A percentile compares a stretch with the other conserved stretches of the same genome.
Conservation (phyloP, 2,888 invertebrate genomes). For the Crepidodera aurea region DNA sequence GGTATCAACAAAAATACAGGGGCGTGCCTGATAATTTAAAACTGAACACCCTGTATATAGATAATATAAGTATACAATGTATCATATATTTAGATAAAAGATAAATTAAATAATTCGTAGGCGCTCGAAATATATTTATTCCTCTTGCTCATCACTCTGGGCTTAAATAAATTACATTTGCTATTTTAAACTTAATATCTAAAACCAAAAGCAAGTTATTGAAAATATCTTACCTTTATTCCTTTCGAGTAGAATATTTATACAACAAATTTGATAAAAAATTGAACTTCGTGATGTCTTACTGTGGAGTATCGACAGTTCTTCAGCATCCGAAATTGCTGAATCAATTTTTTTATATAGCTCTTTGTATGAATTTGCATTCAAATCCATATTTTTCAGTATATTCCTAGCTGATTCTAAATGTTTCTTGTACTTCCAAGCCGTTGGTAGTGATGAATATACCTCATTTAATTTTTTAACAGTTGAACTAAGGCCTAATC, state of each 20-base stretch:
- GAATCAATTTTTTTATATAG: conserved; percentile 58
- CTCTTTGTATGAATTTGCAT: conserved; percentile 49
- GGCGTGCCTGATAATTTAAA: no score
- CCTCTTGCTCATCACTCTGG: no score
- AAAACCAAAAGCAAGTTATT: no score
- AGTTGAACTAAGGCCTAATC: conserved; percentile 59
- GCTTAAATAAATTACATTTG: no score
- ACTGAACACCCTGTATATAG: no score
- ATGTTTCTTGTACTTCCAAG: background rate
- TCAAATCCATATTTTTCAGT: conserved; percentile 53
- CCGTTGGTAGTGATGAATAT: background rate
- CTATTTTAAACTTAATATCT: no score
- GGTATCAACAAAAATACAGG: no score
- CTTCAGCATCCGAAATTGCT: conserved; percentile 45
- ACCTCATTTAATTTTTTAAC: conserved; percentile 42
- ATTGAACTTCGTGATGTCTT: conserved; percentile 63
- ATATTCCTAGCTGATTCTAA: conserved; percentile 19
- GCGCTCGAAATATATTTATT: no score
- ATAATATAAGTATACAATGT: no score
- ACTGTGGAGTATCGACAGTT: conserved; percentile 60
- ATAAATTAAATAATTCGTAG: no score
- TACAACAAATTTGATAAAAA: conserved; percentile 66
- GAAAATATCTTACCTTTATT: conserved; percentile 62
- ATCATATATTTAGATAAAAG: no score
- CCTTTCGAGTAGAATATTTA: conserved; percentile 65